Conservation (phyloP, 1,140 invertebrate species). For the Vanessa tameamea region DNA sequence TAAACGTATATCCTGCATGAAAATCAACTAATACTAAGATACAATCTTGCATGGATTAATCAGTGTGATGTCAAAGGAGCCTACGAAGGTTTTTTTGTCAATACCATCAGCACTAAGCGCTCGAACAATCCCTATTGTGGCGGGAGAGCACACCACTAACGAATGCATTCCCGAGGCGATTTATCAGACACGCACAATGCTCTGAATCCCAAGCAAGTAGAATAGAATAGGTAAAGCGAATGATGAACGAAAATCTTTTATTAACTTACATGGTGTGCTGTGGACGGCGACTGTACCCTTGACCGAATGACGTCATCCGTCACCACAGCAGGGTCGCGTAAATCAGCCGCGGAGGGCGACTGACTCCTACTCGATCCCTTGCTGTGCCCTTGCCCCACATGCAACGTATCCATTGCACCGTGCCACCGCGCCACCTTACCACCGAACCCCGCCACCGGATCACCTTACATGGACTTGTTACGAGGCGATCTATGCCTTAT, state of each 20-base stretch:
- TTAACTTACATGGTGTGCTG: slow-evolving; percentile 59
- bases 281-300: slow-evolving; percentile 70
- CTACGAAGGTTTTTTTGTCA: no score
- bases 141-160: no score
- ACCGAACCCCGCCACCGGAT: neutral
- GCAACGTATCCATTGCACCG: slow-evolving; percentile 65
- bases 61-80: no score
- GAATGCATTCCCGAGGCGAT: no score
- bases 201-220: no score
- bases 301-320: slow-evolving; percentile 74
- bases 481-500: slow-evolving; percentile 31
- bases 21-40: no score
- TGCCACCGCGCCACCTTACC: neutral
- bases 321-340: slow-evolving; percentile 66
- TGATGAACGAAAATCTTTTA: neutral
- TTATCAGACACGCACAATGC: no score
- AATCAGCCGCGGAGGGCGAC: slow-evolving; percentile 70
- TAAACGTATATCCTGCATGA: no score
- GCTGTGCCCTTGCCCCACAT: slow-evolving; percentile 65
- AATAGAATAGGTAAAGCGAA: no score
- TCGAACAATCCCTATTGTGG: no score
- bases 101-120: no score
- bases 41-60: no score
- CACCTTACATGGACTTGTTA: slow-evolving; percentile 44
- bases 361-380: slow-evolving; percentile 75